Evolutionary conservation across 2,113 vertebrate species (phyloP).

Genomic region (Leptobrachium ailaonicum): DNA sequence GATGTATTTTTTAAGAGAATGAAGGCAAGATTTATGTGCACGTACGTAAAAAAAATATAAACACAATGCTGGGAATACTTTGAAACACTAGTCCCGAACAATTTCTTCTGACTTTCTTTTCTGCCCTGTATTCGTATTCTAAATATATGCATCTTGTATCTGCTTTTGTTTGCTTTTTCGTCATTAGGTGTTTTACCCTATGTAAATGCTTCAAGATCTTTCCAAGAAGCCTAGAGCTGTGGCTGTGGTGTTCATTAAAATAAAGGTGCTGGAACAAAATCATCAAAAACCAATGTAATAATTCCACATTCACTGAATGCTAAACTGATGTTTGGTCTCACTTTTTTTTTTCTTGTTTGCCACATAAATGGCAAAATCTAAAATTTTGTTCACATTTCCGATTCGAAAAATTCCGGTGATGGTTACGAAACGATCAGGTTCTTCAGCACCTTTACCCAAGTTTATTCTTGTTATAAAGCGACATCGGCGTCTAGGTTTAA

Average conservation of each 20-base stretch:
- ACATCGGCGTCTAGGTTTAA: no score
- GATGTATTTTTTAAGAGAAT: not conserved
- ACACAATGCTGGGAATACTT: not conserved
- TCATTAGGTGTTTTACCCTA: not conserved
- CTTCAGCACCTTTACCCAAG: not conserved
- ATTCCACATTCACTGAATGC: not conserved
- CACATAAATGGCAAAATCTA: no score
- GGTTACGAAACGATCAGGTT: no score
- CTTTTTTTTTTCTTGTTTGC: no score
- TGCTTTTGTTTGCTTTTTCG: not conserved
- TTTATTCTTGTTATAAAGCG: not conserved
- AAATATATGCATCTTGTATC: conserved; percentile 17
- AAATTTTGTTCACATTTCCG: no score
- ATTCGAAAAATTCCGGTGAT: no score
- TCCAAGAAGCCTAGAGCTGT: not conserved
- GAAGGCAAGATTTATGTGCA: not conserved
- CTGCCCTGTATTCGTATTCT: not conserved
- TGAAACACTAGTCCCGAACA: not conserved
- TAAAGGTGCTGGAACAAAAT: not conserved
- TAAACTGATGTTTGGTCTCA: not conserved
- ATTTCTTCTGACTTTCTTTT: not conserved
- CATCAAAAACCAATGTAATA: not conserved
- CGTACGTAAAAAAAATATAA: not conserved
- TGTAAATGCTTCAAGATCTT: not conserved
- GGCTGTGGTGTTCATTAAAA: no score